Evolutionary conservation across 2,797 vertebrate species (phyloP), one percentile per base, ranked within the genome.

Genomic region (Stomatorhinus walkeri): DNA sequence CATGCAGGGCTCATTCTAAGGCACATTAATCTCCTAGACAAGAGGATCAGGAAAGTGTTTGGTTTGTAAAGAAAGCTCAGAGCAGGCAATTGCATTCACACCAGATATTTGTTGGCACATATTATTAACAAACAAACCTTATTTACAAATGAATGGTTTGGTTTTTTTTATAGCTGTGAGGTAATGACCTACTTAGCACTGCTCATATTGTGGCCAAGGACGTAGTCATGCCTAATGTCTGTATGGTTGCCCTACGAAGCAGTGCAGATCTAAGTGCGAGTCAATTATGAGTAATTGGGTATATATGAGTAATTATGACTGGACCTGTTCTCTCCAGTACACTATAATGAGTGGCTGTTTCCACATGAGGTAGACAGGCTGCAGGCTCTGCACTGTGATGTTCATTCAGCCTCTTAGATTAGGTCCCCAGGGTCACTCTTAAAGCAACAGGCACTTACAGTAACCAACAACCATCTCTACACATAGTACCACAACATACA

Each of bases 291-390:
- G 81, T 85, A 85, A 85, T 51, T 48, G 48, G 81, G 19, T 85
- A 24, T 85, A 51, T 51, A 85, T 49, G 81, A 28, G 81, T 85
- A 85, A 85, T 85, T 85, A 85, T 85, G 81, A 85, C 81, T 85
- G 81, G 81, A 51, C 43, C 81, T 24, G 46, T 28, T 85, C 48
- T 46, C n/a, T 85, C 81, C 81, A 85, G 24, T 51, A 28, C 81
- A 14, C n/a, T 48, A 85, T 51, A 85, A 85, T 24, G 81, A 48
- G n/a, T 28, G 79, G 46, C 43, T 46, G 10, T 28, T 85, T 51
- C 22, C 46, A 48, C 48, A 48, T 85, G 81, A 85, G 81, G 46
- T 3, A 48, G 43, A 84, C 40, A 46, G 40, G 79, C 43, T 51
- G 36, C n/a, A 51, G 46, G 43, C 81, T 84, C 22, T 51, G 43